Conservation (phyloP, 2,888 invertebrate species). For the Chaetogeoica ovagalla region DNA sequence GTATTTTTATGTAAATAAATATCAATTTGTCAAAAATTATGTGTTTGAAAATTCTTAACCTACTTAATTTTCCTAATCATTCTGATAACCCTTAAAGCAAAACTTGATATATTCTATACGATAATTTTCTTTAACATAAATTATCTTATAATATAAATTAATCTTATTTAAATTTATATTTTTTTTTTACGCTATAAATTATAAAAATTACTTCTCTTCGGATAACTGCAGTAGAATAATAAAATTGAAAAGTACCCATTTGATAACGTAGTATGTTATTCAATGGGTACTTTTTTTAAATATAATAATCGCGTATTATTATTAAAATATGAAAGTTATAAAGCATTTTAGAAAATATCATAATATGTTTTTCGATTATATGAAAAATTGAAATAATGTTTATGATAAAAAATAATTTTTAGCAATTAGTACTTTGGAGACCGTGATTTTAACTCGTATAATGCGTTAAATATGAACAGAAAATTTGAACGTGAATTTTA, state of each 20-base stretch:
- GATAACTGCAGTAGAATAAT: background rate
- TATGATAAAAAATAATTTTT: no score
- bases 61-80: background rate
- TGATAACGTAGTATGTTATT: background rate
- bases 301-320: background rate
- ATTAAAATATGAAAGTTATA: no score
- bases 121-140: no score
- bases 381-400: no score
- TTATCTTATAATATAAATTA: no score
- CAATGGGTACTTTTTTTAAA: background rate
- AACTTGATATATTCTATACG: no score
- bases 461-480: no score
- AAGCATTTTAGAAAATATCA: background rate
- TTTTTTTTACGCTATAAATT: background rate
- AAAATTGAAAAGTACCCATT: background rate
- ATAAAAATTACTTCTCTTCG: background rate
- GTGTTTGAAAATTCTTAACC: background rate
- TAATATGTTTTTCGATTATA: background rate
- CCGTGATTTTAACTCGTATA: no score
- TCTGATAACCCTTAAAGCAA: background rate
- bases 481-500: no score
- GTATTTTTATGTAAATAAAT: constrained; percentile 53
- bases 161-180: background rate
- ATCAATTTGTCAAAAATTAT: constrained; percentile 23
- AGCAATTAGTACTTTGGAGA: no score